These are phyloP conservation scores for Lucilia sericata DNA, from an alignment of 1,140 invertebrate genomes.

Conservation along the genomic window DNA sequence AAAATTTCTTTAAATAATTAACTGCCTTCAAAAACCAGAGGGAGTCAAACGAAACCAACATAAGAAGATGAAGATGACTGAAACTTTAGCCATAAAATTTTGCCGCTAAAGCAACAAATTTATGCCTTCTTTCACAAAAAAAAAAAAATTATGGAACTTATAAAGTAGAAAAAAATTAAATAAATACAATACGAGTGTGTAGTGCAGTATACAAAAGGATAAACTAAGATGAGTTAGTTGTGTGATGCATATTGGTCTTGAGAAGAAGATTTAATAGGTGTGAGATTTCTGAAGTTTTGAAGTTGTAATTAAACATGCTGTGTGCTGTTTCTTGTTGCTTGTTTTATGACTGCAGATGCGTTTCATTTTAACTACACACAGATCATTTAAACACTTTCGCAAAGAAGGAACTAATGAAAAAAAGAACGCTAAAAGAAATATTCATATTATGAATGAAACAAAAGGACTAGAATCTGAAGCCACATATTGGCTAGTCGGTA, in stretches of 20 bases:
- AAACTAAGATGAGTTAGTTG: background rate
- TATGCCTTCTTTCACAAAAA: conserved; percentile 6
- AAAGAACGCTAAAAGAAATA: background rate
- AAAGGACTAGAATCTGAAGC: background rate
- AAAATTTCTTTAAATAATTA: conserved; percentile 32
- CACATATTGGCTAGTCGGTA: background rate
- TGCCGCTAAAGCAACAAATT: conserved; percentile 43
- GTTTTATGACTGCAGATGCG: conserved; percentile 32
- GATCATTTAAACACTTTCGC: conserved; percentile 10
- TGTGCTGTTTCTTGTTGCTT: background rate
- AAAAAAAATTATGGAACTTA: conserved; percentile 6
- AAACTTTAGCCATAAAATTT: conserved; percentile 40
- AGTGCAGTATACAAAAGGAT: background rate
- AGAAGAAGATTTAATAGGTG: conserved; percentile 37
- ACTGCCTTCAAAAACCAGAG: conserved; percentile 35
- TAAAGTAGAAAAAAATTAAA: background rate
- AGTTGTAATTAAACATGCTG: conserved; percentile 40
- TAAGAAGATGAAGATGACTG: background rate
- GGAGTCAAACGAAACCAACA: conserved; percentile 16
- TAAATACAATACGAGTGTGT: too few species aligned
- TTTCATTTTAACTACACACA: conserved; percentile 26
- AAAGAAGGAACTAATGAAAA: background rate
- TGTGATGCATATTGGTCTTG: conserved; percentile 26
- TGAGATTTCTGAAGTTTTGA: conserved; percentile 43
- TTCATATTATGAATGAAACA: background rate